Percentiles rank a stretch among this genome's conserved stretches.
Evolutionary conservation across 2,113 vertebrate genomes (phyloP).

Genomic region (Calidris pygmaea): DNA sequence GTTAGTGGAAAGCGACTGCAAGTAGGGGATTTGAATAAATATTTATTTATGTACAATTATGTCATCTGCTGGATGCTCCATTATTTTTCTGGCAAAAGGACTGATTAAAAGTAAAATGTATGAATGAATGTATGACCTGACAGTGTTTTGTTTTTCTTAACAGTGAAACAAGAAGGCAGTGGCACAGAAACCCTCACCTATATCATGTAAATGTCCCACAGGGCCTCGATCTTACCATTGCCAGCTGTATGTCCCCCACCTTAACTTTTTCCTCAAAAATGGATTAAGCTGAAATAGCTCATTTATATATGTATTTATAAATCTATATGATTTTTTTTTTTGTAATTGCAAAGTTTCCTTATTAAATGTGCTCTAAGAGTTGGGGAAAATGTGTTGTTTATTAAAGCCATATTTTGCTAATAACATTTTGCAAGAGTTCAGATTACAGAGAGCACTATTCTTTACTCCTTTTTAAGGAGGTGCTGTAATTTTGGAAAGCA

Average conservation of each 20-base stretch:
- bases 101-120: neutral
- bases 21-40: constrained; percentile 12
- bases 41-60: constrained; percentile 9
- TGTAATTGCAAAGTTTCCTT: neutral
- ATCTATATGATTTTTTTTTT: neutral
- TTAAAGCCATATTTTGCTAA: constrained; percentile 28
- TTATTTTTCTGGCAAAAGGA: neutral
- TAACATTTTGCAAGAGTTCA: neutral
- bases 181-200: neutral
- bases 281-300: neutral
- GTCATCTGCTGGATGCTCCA: neutral
- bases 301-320: neutral
- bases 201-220: neutral
- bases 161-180: neutral
- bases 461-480: neutral
- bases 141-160: neutral
- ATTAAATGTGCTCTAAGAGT: neutral
- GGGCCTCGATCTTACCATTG: neutral
- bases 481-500: neutral
- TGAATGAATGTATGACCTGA: neutral
- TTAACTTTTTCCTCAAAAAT: neutral
- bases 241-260: neutral
- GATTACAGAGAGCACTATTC: neutral
- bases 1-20: neutral
- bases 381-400: neutral